phyloP scores from a whole-genome alignment of 2,113 vertebrate genomes.

The Raphicerus campestris region DNA sequence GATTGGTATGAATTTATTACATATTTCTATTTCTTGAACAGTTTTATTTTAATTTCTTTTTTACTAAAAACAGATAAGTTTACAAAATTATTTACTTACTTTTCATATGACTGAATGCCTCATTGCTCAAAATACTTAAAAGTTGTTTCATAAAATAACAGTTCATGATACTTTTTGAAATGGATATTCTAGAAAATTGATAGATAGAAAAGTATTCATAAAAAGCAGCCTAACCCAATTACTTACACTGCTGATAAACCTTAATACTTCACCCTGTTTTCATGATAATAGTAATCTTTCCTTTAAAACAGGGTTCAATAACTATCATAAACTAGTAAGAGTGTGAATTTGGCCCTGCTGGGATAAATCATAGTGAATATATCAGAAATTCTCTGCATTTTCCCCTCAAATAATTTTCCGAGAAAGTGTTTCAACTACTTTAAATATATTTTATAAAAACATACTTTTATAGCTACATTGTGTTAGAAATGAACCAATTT shows the following conservation, averaged over 20 bases:
- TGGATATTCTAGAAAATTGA: background rate
- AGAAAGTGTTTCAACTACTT: slow-evolving; percentile 73
- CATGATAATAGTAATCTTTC: background rate
- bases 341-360: background rate
- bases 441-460: slow-evolving; percentile 76
- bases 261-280: background rate
- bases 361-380: slow-evolving; percentile 42
- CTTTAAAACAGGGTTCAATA: slow-evolving; percentile 20
- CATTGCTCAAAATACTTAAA: slow-evolving; percentile 24
- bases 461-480: slow-evolving; percentile 71
- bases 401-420: slow-evolving; percentile 61
- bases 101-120: background rate
- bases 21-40: slow-evolving; percentile 28
- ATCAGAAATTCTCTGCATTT: slow-evolving; percentile 58
- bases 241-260: slow-evolving; percentile 23
- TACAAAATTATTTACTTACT: background rate
- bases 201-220: background rate
- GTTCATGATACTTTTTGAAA: background rate
- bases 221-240: background rate
- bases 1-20: background rate
- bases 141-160: background rate
- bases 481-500: slow-evolving; percentile 74
- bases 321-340: background rate
- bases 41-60: background rate
- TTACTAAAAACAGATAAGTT: background rate